These are phyloP conservation scores for Drosophila obscura DNA, from an alignment of 1,140 invertebrate species.

Conservation along the genomic window DNA sequence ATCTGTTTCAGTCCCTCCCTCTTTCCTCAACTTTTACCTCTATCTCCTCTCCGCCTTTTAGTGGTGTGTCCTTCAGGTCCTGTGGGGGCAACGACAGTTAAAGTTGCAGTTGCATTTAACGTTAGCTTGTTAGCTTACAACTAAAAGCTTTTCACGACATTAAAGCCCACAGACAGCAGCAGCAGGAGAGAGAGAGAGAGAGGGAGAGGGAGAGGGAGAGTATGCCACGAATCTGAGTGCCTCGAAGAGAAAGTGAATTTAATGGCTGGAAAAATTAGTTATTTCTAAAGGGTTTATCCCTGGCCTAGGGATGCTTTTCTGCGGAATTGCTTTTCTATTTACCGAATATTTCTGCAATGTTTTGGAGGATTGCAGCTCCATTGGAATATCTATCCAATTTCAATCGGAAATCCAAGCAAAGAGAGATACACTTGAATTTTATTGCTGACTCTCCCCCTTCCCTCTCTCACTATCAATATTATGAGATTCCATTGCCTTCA, in stretches of 20 bases:
- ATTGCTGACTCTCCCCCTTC: constrained; percentile 23
- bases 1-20: constrained; percentile 37
- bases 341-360: constrained; percentile 24
- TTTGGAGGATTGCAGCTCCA: neutral
- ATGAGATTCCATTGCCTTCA: constrained; percentile 66
- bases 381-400: constrained; percentile 20
- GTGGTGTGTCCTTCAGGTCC: constrained; percentile 32
- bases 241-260: constrained; percentile 44
- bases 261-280: constrained; percentile 61
- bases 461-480: constrained; percentile 64
- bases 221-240: no score
- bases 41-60: neutral
- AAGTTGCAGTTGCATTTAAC: constrained; percentile 43
- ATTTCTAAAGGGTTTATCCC: constrained; percentile 36
- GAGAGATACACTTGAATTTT: constrained; percentile 68
- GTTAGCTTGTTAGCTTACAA: constrained; percentile 68
- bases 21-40: neutral
- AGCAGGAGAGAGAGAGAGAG: constrained; percentile 3
- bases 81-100: constrained; percentile 71
- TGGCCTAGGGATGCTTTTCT: constrained; percentile 17
- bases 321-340: constrained; percentile 46
- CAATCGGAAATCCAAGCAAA: constrained; percentile 56
- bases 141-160: constrained; percentile 57
- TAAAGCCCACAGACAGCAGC: constrained; percentile 20
- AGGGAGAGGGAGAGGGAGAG: constrained; percentile 1